These are phyloP conservation scores for Spodoptera littoralis DNA, from an alignment of 2,888 invertebrate genomes.

Conservation along the genomic window DNA sequence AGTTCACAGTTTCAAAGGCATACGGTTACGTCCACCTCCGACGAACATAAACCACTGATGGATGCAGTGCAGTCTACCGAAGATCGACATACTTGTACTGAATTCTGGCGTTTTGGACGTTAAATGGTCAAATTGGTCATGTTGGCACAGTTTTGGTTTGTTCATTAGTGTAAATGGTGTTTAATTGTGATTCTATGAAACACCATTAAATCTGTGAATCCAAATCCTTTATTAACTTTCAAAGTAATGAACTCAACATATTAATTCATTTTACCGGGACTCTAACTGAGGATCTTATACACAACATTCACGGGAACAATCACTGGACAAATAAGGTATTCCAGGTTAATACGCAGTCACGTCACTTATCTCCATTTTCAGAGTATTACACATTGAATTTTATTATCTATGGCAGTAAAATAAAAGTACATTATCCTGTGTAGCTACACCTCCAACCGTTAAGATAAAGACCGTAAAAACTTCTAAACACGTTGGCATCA, in stretches of 20 bases:
- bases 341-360: constrained; percentile 6
- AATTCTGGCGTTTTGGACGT: neutral
- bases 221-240: no score
- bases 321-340: no score
- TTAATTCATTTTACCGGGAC: no score
- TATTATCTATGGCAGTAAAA: constrained; percentile 25
- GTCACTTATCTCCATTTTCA: constrained; percentile 26
- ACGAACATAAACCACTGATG: neutral
- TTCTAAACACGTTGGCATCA: constrained; percentile 6
- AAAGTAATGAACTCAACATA: no score
- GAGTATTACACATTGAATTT: constrained; percentile 40
- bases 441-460: constrained; percentile 6
- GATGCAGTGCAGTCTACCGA: neutral
- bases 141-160: neutral
- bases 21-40: neutral
- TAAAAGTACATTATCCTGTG: constrained; percentile 20
- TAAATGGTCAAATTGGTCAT: neutral
- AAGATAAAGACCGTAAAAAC: constrained; percentile 24
- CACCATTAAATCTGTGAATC: no score
- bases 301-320: no score
- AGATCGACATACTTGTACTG: neutral
- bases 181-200: no score
- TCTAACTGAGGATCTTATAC: no score
- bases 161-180: no score
- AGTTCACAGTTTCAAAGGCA: constrained; percentile 23